Evolutionary conservation across 2,113 vertebrate genomes (phyloP).

Genomic region (Trogon surrucura): DNA sequence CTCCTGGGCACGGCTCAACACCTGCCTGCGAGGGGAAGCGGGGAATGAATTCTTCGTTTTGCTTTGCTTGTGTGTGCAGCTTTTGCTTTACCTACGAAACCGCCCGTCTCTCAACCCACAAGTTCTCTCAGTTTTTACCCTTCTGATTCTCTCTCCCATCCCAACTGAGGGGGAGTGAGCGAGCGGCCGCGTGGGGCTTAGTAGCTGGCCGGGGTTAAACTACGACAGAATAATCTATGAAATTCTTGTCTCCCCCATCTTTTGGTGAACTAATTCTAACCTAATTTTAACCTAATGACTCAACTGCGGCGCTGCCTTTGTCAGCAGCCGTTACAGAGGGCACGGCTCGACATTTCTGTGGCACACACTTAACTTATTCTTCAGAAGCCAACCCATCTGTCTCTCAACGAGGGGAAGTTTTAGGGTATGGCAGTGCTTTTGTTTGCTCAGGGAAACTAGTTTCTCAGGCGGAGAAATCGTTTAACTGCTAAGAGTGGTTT

Average conservation of each 20-base stretch:
- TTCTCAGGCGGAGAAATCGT: neutral
- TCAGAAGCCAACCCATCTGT: neutral
- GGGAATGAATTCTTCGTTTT: neutral
- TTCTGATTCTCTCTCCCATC: neutral
- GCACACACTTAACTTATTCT: neutral
- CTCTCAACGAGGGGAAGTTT: neutral
- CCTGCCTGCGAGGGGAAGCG: neutral
- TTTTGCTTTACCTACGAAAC: neutral
- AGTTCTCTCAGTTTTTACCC: neutral
- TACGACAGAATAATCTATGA: neutral
- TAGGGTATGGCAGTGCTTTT: neutral
- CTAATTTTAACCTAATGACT: constrained; percentile 15
- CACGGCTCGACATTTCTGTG: neutral
- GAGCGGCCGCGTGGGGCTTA: neutral
- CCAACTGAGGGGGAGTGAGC: fast-evolving
- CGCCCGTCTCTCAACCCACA: neutral
- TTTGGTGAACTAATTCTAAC: neutral
- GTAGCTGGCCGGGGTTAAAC: neutral
- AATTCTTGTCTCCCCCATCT: neutral
- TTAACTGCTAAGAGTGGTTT: neutral
- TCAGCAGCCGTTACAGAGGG: neutral
- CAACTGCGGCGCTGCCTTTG: neutral
- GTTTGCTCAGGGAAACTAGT: neutral
- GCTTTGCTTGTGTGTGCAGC: neutral
- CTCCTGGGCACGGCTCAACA: neutral